Conservation (phyloP, 2,888 invertebrate genomes). For the Hyles lineata region DNA sequence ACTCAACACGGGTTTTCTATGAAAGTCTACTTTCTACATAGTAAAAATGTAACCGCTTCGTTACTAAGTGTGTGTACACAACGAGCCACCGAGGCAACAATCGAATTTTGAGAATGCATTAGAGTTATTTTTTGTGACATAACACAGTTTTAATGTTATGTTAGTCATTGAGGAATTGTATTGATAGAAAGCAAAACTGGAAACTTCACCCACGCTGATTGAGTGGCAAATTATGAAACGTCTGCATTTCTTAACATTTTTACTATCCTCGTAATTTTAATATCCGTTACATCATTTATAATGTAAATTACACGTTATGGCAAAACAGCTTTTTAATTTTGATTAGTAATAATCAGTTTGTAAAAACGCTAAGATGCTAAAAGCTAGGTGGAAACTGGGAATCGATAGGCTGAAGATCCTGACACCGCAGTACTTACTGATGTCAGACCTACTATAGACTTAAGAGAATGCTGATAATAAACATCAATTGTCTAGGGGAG, state of each 20-base stretch:
- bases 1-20: conserved; percentile 50
- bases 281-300: too few relatives aligned
- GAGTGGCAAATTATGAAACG: not conserved
- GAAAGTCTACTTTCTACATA: conserved; percentile 47
- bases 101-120: not conserved
- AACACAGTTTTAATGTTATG: not conserved
- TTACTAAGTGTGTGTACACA: conserved; percentile 4
- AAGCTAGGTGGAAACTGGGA: too few relatives aligned
- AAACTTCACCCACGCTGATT: conserved; percentile 21
- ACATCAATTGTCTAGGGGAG: conserved; percentile 88
- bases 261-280: not conserved
- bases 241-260: not conserved
- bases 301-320: too few relatives aligned
- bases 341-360: too few relatives aligned
- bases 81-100: not conserved
- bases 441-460: too few relatives aligned
- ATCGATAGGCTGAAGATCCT: too few relatives aligned
- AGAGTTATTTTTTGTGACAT: not conserved
- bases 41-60: conserved; percentile 15
- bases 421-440: too few relatives aligned
- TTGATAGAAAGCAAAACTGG: conserved; percentile 28
- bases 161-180: conserved; percentile 1
- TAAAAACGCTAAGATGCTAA: too few relatives aligned
- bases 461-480: too few relatives aligned
- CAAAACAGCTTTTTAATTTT: too few relatives aligned